Evolutionary conservation across 2,888 invertebrate genomes (phyloP).

Genomic region (Phyllotreta cruciferae): DNA sequence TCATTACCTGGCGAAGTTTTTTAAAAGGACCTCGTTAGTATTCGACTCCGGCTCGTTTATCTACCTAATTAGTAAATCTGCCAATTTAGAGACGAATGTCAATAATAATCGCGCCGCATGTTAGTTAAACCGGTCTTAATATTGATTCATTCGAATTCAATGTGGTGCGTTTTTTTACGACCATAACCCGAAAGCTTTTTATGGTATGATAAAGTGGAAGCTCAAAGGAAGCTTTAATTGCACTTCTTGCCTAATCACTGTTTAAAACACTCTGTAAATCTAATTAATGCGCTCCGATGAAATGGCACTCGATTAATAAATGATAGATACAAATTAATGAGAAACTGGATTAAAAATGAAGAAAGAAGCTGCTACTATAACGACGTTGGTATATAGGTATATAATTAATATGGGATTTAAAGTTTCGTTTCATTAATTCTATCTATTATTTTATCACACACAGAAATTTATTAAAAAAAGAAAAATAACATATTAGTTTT

Average conservation of each 20-base stretch:
- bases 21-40: slow-evolving; percentile 18
- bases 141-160: slow-evolving; percentile 26
- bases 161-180: slow-evolving; percentile 10
- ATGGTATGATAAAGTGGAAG: slow-evolving; percentile 26
- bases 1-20: slow-evolving; percentile 2
- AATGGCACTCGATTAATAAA: slow-evolving; percentile 25
- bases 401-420: too few species aligned
- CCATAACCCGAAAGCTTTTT: slow-evolving; percentile 18
- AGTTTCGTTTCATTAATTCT: too few species aligned
- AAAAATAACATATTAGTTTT: too few species aligned
- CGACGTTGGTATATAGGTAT: background rate
- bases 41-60: slow-evolving; percentile 36
- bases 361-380: background rate
- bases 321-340: slow-evolving; percentile 28
- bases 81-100: slow-evolving; percentile 34
- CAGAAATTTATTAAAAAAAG: too few species aligned
- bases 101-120: slow-evolving; percentile 30
- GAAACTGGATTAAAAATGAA: slow-evolving; percentile 5
- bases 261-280: slow-evolving; percentile 32
- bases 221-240: slow-evolving; percentile 29
- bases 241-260: slow-evolving; percentile 27
- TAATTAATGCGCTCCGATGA: slow-evolving; percentile 25
- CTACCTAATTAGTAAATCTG: slow-evolving; percentile 43
- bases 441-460: too few species aligned
- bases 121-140: slow-evolving; percentile 31